Evolutionary conservation across 92 coral and sea anemone species (phyloP), one percentile per base, ranked within the genome.

Genomic region (Meandrina meandrites): DNA sequence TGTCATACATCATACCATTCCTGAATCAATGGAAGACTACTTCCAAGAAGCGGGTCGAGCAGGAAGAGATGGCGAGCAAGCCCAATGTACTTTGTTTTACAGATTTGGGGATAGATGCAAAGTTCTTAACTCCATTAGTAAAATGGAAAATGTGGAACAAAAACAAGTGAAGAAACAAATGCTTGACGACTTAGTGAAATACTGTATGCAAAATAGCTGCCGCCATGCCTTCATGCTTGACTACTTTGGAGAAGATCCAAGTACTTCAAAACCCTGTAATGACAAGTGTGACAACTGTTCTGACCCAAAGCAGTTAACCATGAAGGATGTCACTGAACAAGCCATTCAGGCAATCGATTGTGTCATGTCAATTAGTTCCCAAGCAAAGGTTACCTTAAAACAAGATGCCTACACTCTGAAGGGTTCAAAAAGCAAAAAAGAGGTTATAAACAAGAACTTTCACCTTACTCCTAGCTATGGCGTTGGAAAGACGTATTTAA

Each of bases 41-140:
- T 91, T 85, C 72, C 96, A 93, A 40, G 96, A 93, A 79, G 89
- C 94, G 27, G 94, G 94, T 0, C 74, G 81, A 53, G 81, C 81
- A 4, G 81, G 81, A 28, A 50, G 96, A 40, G 94, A 89, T 91
- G 94, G 95, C 28, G 36, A 64, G 15, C 84, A 81, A 50, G 81
- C 93, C n/a, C 73, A 57, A n/a, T n/a, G n/a, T n/a, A n/a, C n/a
- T n/a, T n/a, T n/a, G n/a, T n/a, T n/a, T n/a, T 85, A 85, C 31
- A 45, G 88, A 50, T 85, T 85, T 76, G 88, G 76, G 56, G 88
- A 85, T 75, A 85, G 82, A 58, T 85, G 74, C 42, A 85, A 85
- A 84, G 56, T 84, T 32, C 75, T 84, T 6, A 84, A 84, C 88
- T 84, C 80, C n/a, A 84, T 84, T 45, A 70, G 78, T 53, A 84